These are phyloP conservation scores for Rhyacophila brunnea DNA, from an alignment of 1,140 invertebrate genomes.

Conservation along the genomic window DNA sequence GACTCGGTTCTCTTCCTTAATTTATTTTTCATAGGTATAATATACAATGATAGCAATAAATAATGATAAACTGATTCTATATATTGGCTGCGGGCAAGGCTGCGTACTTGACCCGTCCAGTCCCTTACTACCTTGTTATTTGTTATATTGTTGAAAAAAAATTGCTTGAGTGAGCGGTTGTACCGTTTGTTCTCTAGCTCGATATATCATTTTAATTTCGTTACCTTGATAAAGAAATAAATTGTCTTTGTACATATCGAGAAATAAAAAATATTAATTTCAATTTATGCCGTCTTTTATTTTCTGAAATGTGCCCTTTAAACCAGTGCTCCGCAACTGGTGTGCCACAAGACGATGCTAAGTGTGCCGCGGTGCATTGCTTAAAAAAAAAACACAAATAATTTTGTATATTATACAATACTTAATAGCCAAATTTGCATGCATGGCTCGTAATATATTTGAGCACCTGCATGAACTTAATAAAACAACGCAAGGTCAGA, in stretches of 20 bases:
- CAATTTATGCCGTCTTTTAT: slow-evolving; percentile 1
- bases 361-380: no score
- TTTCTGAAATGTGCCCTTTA: no score
- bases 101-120: not conserved
- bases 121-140: slow-evolving; percentile 25
- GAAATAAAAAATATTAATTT: slow-evolving; percentile 35
- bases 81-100: not conserved
- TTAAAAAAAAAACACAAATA: no score
- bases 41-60: slow-evolving; percentile 35
- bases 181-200: slow-evolving; percentile 12
- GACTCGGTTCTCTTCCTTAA: slow-evolving; percentile 12
- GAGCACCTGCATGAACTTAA: no score
- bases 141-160: slow-evolving; percentile 34
- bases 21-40: slow-evolving; percentile 21
- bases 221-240: slow-evolving; percentile 31
- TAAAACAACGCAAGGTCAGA: no score
- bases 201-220: slow-evolving; percentile 34
- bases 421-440: no score
- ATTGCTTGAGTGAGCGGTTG: slow-evolving; percentile 21
- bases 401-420: no score
- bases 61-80: slow-evolving; percentile 19
- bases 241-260: slow-evolving; percentile 35
- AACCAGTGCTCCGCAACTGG: no score
- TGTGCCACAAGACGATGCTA: no score
- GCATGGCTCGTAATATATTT: no score